These are phyloP conservation scores for Vultur gryphus DNA, from an alignment of 2,797 vertebrate species.

Conservation along the genomic window DNA sequence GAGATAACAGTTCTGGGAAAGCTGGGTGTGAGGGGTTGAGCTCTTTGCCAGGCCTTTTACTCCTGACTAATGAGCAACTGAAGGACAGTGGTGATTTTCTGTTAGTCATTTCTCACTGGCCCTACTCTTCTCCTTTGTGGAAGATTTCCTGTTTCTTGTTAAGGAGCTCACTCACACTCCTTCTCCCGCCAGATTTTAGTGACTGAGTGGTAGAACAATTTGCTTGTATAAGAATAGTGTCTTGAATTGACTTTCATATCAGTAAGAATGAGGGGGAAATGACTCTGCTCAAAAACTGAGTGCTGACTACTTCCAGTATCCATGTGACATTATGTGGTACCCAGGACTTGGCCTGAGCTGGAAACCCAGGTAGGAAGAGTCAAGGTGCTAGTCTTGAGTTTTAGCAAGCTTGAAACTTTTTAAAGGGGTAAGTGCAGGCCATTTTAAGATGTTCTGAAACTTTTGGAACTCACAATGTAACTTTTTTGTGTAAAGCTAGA, in stretches of 20 bases:
- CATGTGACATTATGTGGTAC: neutral
- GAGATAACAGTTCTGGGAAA: neutral
- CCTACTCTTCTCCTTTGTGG: neutral
- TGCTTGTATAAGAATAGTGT: neutral
- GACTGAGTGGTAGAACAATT: neutral
- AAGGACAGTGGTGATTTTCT: neutral
- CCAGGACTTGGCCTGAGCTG: neutral
- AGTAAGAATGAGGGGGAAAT: neutral
- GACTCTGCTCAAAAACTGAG: neutral
- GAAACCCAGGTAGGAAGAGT: neutral
- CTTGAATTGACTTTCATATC: neutral
- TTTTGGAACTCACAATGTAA: neutral
- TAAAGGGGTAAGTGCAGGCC: neutral
- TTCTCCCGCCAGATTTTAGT: neutral
- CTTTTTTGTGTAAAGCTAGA: neutral
- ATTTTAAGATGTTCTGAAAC: neutral
- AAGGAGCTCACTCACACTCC: neutral
- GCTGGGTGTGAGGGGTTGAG: neutral
- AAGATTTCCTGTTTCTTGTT: neutral
- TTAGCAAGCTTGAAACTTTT: neutral
- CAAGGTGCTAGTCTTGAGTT: neutral
- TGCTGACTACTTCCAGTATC: neutral
- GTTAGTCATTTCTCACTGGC: neutral
- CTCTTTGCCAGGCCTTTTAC: neutral
- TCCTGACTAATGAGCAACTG: neutral